These are phyloP conservation scores for Pasiphila rectangulata DNA, from an alignment of 2,888 invertebrate species.

Conservation along the genomic window DNA sequence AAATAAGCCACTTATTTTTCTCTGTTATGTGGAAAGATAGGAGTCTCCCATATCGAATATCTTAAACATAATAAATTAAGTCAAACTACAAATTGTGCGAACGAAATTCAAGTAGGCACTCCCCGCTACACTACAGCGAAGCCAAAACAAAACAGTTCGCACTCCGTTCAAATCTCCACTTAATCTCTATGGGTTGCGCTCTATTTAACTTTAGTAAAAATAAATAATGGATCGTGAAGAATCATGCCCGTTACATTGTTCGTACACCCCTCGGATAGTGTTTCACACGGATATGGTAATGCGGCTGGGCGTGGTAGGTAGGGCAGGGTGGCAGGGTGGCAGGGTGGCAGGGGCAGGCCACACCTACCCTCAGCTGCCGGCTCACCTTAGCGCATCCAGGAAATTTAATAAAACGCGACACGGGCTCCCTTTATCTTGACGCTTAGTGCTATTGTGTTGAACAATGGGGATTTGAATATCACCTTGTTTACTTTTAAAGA, in stretches of 20 bases:
- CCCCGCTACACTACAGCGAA: constrained; percentile 14
- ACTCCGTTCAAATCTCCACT: constrained; percentile 62
- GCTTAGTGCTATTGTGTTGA: constrained; percentile 31
- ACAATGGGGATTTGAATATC: constrained; percentile 22
- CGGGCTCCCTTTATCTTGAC: constrained; percentile 43
- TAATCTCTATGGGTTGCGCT: constrained; percentile 61
- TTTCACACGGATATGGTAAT: constrained; percentile 71
- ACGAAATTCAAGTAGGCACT: constrained; percentile 12
- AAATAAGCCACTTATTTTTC: no score
- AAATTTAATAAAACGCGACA: constrained; percentile 58
- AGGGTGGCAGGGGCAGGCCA: constrained; percentile 41
- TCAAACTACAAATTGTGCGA: constrained; percentile 11
- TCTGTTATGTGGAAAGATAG: no score
- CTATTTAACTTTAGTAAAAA: constrained; percentile 63
- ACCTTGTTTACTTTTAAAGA: constrained; percentile 20
- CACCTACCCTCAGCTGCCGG: constrained; percentile 65
- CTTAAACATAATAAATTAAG: no score
- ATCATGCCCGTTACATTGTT: constrained; percentile 67
- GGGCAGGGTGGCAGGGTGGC: constrained; percentile 34
- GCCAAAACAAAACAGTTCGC: constrained; percentile 44
- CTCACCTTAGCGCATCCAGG: constrained; percentile 57
- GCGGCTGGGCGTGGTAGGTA: constrained; percentile 64
- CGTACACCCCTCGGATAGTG: constrained; percentile 60
- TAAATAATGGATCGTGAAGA: constrained; percentile 65
- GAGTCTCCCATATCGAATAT: no score